Conservation (phyloP, 2,113 vertebrate genomes). For the Gadus chalcogrammus region DNA sequence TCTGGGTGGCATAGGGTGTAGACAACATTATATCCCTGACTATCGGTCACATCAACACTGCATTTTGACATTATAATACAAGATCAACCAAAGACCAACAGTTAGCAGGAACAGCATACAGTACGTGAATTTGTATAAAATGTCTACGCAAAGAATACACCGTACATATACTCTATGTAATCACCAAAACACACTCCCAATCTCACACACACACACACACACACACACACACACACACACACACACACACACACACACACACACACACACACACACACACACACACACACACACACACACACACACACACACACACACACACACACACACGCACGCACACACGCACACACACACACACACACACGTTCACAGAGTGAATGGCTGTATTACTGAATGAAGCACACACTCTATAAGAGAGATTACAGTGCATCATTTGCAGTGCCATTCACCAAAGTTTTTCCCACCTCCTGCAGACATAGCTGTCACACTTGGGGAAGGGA, state of each 20-base stretch:
- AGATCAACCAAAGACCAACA: slow-evolving; percentile 60
- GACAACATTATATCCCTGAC: slow-evolving; percentile 55
- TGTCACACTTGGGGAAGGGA: slow-evolving; percentile 68
- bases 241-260: slow-evolving; percentile 6
- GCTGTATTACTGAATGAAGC: slow-evolving; percentile 36
- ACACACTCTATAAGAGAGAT: slow-evolving; percentile 19
- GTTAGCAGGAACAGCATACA: slow-evolving; percentile 64
- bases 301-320: neutral
- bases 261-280: slow-evolving; percentile 6
- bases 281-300: slow-evolving; percentile 8
- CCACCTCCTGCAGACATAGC: slow-evolving; percentile 50
- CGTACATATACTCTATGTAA: slow-evolving; percentile 47
- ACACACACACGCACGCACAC: slow-evolving; percentile 3
- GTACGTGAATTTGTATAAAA: slow-evolving; percentile 67
- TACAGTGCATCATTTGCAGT: slow-evolving; percentile 37
- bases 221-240: neutral
- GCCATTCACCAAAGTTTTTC: slow-evolving; percentile 32
- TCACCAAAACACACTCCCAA: slow-evolving; percentile 37
- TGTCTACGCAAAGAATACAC: slow-evolving; percentile 63
- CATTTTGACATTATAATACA: slow-evolving; percentile 63
- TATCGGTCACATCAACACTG: slow-evolving; percentile 63
- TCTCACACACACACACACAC: slow-evolving; percentile 4
- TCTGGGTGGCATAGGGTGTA: slow-evolving; percentile 44
- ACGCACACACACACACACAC: slow-evolving; percentile 5
- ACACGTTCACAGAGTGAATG: slow-evolving; percentile 24